Base-by-base conservation (phyloP, 2,888 invertebrate species). In the Trimorus sp. region DNA sequence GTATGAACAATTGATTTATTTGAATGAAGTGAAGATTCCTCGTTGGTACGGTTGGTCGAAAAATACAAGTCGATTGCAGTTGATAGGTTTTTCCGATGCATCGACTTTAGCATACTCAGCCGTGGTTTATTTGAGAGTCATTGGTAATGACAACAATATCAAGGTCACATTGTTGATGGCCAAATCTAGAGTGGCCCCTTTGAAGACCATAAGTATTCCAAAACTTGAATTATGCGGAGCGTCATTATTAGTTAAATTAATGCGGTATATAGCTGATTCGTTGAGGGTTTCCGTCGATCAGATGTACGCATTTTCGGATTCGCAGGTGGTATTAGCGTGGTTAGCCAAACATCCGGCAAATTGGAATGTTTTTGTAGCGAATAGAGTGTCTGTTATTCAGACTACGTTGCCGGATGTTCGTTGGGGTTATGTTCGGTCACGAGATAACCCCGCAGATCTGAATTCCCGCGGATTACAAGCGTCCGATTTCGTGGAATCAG, bases 161-260 rank as follows among this genome's bases (percentile, higher is more conserved):
- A 8, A 45, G 42, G 8, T 45, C 16, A 15, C 42, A 16, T 12
- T 60, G 15, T 14, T 62, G 15, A 48, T 62, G 48, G 26, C 49
- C 2, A 62, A 62, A 62, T 14, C 62, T 7, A 11, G 37, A 16
- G 38, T 51, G 7, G 65, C 37, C 0, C 65, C 65, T 1, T 15
- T 65, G 14, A 65, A 65, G 51, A 53, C 65, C 0, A 7, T 65
- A 12, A 53, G 53, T 16, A 49, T 65, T 15, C 56, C 68, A 2
- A n/a, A 37, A 11, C 9, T 68, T 9, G 68, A 68, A 36, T 58
- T 68, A 58, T 54, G 54, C 54, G 65, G 16, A 15, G 65, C 51
- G 6, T 2, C 8, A 15, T 49, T 62, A n/a, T 36, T 62, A 36
- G 12, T n/a, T 1, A 49, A 49, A 15, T 8, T 42, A 37, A 36